A percentile compares a stretch with the other conserved stretches of the same genome.
Conservation (phyloP, 1,140 invertebrate genomes). For the Meloidogyne floridensis region DNA sequence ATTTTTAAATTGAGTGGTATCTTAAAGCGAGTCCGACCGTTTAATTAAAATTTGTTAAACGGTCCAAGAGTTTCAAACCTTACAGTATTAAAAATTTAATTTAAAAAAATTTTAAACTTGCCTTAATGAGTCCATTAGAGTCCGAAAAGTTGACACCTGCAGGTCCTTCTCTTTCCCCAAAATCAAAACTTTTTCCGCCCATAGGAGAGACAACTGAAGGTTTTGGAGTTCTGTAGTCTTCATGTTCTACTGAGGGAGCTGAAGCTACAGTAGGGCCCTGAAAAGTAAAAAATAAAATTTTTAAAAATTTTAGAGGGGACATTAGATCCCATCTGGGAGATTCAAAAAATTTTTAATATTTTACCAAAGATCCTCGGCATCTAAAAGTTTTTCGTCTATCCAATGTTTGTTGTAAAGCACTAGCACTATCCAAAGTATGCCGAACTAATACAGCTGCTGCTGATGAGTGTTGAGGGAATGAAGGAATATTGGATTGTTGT, state of each 20-base stretch:
- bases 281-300: neutral
- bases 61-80: no score
- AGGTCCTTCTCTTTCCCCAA: slow-evolving; percentile 46
- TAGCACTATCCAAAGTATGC: slow-evolving; percentile 20
- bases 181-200: slow-evolving; percentile 61
- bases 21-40: no score
- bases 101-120: slow-evolving; percentile 34
- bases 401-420: slow-evolving; percentile 51
- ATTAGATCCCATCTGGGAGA: no score
- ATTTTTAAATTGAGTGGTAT: no score
- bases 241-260: slow-evolving; percentile 63
- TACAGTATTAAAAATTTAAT: no score
- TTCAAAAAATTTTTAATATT: neutral
- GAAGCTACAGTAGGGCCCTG: slow-evolving; percentile 63
- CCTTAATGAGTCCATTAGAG: slow-evolving; percentile 63
- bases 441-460: slow-evolving; percentile 5
- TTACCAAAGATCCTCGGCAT: slow-evolving; percentile 48
- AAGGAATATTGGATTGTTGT: no score
- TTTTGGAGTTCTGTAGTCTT: slow-evolving; percentile 64
- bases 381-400: slow-evolving; percentile 52
- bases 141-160: slow-evolving; percentile 42
- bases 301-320: neutral
- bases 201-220: slow-evolving; percentile 59
- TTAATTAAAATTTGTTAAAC: no score
- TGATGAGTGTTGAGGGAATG: slow-evolving; percentile 18